These are phyloP conservation scores for Lasioglossum figueresi DNA, from an alignment of 2,888 invertebrate species.

Conservation along the genomic window DNA sequence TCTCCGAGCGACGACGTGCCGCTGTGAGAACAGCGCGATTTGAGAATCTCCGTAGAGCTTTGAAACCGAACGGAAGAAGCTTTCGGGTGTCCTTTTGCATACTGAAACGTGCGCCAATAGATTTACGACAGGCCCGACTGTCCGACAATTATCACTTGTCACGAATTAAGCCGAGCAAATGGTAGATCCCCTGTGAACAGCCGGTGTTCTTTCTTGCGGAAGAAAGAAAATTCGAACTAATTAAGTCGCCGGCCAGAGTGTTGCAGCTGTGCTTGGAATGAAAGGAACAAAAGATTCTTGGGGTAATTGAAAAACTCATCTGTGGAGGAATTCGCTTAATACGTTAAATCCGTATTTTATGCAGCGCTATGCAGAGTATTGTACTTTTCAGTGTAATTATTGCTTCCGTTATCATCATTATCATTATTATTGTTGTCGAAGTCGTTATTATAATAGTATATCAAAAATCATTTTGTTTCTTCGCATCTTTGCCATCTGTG, in stretches of 20 bases:
- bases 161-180: constrained; percentile 46
- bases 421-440: no score
- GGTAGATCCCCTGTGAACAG: not conserved
- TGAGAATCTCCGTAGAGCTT: constrained; percentile 27
- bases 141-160: constrained; percentile 56
- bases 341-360: not conserved
- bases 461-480: no score
- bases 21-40: constrained; percentile 35
- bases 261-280: constrained; percentile 2
- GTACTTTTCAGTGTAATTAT: not conserved
- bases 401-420: not conserved
- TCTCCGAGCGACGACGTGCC: constrained; percentile 29
- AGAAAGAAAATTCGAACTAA: constrained; percentile 35
- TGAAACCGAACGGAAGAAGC: constrained; percentile 4
- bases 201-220: not conserved
- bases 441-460: no score
- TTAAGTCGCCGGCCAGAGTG: constrained; percentile 37
- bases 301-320: constrained; percentile 33
- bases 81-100: constrained; percentile 43
- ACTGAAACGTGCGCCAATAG: constrained; percentile 34
- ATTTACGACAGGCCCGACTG: constrained; percentile 48
- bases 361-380: not conserved
- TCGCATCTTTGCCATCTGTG: no score
- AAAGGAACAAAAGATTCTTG: constrained; percentile 21
- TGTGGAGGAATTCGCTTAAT: not conserved